phyloP scores from a whole-genome alignment of 2,113 vertebrate species.

The Amphiprion ocellaris region DNA sequence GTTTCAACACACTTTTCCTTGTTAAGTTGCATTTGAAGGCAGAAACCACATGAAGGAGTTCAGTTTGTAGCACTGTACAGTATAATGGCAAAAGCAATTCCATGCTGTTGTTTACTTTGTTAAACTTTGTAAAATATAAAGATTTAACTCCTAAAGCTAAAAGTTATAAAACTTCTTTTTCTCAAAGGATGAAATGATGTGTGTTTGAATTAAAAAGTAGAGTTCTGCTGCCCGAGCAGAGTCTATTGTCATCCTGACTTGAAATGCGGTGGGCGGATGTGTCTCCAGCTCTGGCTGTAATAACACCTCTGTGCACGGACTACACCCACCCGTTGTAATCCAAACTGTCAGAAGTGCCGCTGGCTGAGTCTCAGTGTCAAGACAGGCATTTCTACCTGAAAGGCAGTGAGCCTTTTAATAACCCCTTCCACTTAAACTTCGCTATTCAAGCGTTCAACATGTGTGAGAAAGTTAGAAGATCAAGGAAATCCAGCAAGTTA shows the following conservation, averaged over 20 bases:
- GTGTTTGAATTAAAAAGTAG: constrained; percentile 15
- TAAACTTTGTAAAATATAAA: background rate
- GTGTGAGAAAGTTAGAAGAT: constrained; percentile 30
- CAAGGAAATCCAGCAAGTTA: background rate
- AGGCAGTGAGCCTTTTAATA: constrained; percentile 42
- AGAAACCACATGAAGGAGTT: background rate
- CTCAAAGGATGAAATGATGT: background rate
- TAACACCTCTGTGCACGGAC: constrained; percentile 46
- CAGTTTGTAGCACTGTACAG: background rate
- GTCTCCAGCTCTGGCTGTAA: constrained; percentile 42
- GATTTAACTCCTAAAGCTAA: background rate
- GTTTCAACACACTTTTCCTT: background rate
- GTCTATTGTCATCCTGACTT: constrained; percentile 34
- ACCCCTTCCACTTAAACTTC: constrained; percentile 32
- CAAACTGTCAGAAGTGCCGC: constrained; percentile 58
- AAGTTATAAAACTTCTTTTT: background rate
- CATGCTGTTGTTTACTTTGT: background rate
- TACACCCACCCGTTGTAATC: constrained; percentile 50
- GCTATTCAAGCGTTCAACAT: constrained; percentile 21
- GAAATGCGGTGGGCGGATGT: constrained; percentile 54
- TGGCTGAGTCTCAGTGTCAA: constrained; percentile 42
- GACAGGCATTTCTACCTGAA: constrained; percentile 27
- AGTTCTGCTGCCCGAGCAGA: background rate
- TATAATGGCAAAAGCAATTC: background rate
- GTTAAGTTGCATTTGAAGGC: background rate